Evolutionary conservation across 2,888 invertebrate species (phyloP), one percentile per base, ranked within the genome.

Genomic region (Perdita meconis): DNA sequence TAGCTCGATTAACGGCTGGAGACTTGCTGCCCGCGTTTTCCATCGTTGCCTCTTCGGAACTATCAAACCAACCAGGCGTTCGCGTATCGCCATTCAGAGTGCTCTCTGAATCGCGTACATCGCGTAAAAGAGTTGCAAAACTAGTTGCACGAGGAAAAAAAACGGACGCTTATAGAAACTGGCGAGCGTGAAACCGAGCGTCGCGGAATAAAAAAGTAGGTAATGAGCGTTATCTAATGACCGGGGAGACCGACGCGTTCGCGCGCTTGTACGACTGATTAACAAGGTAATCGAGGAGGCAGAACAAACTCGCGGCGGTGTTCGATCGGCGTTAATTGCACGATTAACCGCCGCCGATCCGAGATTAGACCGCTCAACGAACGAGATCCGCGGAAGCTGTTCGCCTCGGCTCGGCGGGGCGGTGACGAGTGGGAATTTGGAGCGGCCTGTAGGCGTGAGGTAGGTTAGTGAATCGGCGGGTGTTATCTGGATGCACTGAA

Each of bases 391-490:
- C 6, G 22, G 12, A 10, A 24, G 19, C 1, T 10, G 1, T 26
- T 2, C 8, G 38, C 8, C 26, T 34, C 13, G 64, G n/a, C n/a
- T n/a, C 60, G 73, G 16, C 50, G 53, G n/a, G n/a, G n/a, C n/a
- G n/a, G n/a, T n/a, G n/a, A n/a, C n/a, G n/a, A n/a, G n/a, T n/a
- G n/a, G 36, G 64, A 82, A 82, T 89, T 90, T 89, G 88, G 78
- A 87, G 70, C 83, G 66, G 57, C 86, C 86, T 87, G 87, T 89
- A 88, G 83, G 82, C 81, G 88, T 88, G 89, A 89, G 91, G 90
- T 89, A 91, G 90, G 91, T 90, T 89, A 91, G 90, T 87, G 90
- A 90, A 89, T 90, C 88, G 88, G 83, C 86, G 83, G 86, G 78
- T 83, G 89, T 90, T 90, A 90, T 90, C 90, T 88, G 86, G 84